A percentile compares a stretch with the other conserved stretches of the same genome.
Conservation (phyloP, 2,797 vertebrate species). For the Gallinago nigripennis region DNA sequence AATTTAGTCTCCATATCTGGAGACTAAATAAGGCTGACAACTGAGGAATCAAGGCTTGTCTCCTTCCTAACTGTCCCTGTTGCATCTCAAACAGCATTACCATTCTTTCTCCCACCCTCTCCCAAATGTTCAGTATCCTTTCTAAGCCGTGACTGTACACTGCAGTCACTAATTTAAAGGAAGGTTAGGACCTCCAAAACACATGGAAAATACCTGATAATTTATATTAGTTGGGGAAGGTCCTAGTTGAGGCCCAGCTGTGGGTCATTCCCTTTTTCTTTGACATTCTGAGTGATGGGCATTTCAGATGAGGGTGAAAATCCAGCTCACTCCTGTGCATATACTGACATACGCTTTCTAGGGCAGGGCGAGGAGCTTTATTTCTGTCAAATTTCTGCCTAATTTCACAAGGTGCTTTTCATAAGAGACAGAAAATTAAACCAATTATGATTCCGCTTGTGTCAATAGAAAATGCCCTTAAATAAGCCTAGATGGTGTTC, state of each 20-base stretch:
- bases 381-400: not conserved
- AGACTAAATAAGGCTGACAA: not conserved
- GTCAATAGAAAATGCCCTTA: not conserved
- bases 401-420: not conserved
- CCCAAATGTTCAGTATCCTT: not conserved
- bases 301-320: not conserved
- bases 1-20: not conserved
- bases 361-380: not conserved
- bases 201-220: not conserved
- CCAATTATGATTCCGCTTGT: rapidly evolving
- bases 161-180: not conserved
- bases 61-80: not conserved
- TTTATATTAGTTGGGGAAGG: not conserved
- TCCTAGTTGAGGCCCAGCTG: not conserved
- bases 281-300: not conserved
- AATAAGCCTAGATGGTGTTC: not conserved
- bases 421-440: not conserved
- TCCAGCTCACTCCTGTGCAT: not conserved
- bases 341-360: not conserved
- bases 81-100: not conserved
- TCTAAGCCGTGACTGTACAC: not conserved
- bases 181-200: not conserved
- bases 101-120: not conserved
- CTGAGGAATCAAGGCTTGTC: not conserved
- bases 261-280: not conserved